These are phyloP conservation scores for Eristalis pertinax DNA, from an alignment of 2,888 invertebrate genomes.

Conservation along the genomic window DNA sequence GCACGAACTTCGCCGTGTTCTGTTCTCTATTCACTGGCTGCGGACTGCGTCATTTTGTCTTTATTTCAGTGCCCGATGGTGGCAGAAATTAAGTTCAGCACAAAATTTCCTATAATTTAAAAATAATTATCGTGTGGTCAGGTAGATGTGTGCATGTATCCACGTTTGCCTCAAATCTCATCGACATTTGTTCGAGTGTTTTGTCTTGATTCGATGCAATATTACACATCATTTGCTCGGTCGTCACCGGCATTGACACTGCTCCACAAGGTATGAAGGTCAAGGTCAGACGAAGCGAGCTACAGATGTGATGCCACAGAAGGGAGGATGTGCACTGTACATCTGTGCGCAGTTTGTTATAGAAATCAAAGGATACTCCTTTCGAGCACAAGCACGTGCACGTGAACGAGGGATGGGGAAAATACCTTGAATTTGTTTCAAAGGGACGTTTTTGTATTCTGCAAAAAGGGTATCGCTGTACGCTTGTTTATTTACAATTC, in stretches of 20 bases:
- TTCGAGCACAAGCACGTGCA: not conserved
- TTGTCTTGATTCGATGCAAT: not conserved
- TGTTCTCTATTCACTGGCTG: not conserved
- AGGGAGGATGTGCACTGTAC: not conserved
- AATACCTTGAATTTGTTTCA: not conserved
- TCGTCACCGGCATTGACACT: not conserved
- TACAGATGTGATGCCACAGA: not conserved
- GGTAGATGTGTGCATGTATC: not conserved
- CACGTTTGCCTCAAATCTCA: not conserved
- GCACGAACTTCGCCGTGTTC: conserved; percentile 27
- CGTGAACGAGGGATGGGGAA: not conserved
- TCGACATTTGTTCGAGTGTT: not conserved
- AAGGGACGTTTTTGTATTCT: not conserved
- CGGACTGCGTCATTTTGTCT: conserved; percentile 6
- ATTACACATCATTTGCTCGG: not conserved
- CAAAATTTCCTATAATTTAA: conserved; percentile 35
- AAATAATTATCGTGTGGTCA: conserved; percentile 2
- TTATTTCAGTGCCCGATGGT: not conserved
- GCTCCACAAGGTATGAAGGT: not conserved
- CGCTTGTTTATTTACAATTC: too few relatives aligned
- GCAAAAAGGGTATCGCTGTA: not conserved
- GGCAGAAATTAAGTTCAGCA: not conserved
- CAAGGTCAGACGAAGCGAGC: not conserved
- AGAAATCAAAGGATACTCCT: not conserved
- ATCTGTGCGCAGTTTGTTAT: not conserved